These are phyloP conservation scores for Chlorops oryzae DNA, from an alignment of 1,140 invertebrate genomes.

Conservation along the genomic window DNA sequence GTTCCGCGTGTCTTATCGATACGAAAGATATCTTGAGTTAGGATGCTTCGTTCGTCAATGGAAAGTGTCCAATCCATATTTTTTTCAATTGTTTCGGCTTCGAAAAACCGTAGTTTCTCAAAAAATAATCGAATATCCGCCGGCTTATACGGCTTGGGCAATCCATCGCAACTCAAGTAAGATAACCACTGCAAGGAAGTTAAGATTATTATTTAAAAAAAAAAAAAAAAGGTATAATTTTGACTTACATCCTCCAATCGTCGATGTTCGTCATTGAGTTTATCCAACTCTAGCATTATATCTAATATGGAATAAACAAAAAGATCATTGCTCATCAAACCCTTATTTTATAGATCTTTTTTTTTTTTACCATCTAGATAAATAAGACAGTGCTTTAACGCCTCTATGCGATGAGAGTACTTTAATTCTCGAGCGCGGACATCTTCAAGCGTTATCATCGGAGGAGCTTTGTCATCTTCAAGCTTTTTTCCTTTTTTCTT, in stretches of 20 bases:
- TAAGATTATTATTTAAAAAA: neutral
- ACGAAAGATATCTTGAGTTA: constrained; percentile 25
- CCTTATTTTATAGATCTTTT: neutral
- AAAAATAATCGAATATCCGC: constrained; percentile 31
- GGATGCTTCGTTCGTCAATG: constrained; percentile 26
- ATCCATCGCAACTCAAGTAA: constrained; percentile 26
- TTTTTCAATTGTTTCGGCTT: constrained; percentile 10
- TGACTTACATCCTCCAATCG: neutral
- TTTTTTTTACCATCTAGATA: constrained; percentile 2
- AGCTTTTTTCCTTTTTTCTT: neutral
- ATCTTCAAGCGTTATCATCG: constrained; percentile 1
- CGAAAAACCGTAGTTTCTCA: constrained; percentile 17
- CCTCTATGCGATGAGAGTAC: constrained; percentile 1
- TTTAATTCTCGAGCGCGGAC: constrained; percentile 1
- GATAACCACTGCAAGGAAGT: constrained; percentile 20
- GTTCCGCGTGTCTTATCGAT: constrained; percentile 19
- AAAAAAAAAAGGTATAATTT: neutral
- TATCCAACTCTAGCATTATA: neutral
- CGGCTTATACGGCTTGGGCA: constrained; percentile 29
- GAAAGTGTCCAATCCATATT: constrained; percentile 29
- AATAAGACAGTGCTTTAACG: neutral
- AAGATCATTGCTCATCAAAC: neutral
- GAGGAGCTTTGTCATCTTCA: neutral
- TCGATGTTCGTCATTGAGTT: neutral
- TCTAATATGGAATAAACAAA: neutral